These are phyloP conservation scores for Cheilosia scutellata DNA, from an alignment of 2,888 invertebrate genomes.

Conservation along the genomic window DNA sequence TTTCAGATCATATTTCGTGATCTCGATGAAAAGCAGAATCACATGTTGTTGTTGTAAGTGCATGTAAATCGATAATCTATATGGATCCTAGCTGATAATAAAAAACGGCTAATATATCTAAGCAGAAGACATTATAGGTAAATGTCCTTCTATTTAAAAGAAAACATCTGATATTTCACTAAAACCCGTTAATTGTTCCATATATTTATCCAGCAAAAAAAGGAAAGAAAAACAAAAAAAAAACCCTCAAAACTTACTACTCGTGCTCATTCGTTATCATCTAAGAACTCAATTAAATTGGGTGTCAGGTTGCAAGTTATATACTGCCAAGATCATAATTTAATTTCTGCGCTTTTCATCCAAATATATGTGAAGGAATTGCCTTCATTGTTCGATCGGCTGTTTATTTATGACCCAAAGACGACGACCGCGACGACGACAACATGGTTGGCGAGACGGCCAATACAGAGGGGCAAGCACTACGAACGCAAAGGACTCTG, in stretches of 20 bases:
- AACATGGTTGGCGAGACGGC: slow-evolving; percentile 7
- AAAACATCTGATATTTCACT: slow-evolving; percentile 6
- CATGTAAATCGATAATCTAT: no score
- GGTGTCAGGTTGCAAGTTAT: slow-evolving; percentile 77
- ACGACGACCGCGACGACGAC: slow-evolving; percentile 54
- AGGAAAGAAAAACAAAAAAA: slow-evolving; percentile 10
- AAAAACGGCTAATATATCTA: no score
- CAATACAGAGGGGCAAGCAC: slow-evolving; percentile 5
- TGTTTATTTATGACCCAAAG: slow-evolving; percentile 73
- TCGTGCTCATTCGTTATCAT: slow-evolving; percentile 76
- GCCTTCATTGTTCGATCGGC: slow-evolving; percentile 75
- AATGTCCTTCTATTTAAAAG: background rate
- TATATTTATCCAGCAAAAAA: slow-evolving; percentile 35
- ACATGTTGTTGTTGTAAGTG: no score
- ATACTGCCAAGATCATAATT: slow-evolving; percentile 75
- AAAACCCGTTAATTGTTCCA: slow-evolving; percentile 48
- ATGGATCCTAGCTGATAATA: no score
- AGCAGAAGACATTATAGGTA: no score
- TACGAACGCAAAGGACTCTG: slow-evolving; percentile 51
- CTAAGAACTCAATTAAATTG: slow-evolving; percentile 77
- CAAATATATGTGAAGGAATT: slow-evolving; percentile 72
- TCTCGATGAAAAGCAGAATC: no score
- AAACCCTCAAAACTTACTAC: slow-evolving; percentile 43
- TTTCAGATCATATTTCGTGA: no score
- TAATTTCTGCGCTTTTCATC: slow-evolving; percentile 75